Base-by-base conservation (phyloP, 2,888 invertebrate genomes). In the Caenorhabditis drosophilae region DNA sequence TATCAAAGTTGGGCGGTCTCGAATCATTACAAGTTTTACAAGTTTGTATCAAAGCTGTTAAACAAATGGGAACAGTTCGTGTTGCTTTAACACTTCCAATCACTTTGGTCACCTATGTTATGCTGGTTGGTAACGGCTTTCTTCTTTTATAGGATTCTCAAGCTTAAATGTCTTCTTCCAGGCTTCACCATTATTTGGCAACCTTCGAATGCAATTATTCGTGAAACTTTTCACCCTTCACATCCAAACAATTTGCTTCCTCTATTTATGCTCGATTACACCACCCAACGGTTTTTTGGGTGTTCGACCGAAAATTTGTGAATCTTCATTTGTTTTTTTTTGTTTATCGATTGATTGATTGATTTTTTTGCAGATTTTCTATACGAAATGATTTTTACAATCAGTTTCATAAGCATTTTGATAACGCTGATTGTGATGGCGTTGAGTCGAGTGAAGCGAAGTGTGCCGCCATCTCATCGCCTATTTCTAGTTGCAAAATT, bases 181-280 rank as follows among this genome's bases (percentile, higher is more conserved):
- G 58, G 75, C 73, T 2, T 75, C 81, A 3, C 81, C 81, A 20
- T 50, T 81, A 18, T 81, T 81, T 57, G 81, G 81, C 3, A 81
- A 81, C 44, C 67, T 81, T 12, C 62, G 70, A n/a, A 78, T 75
- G 0, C 81, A 81, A 53, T 61, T 76, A 22, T 76, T 68, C 31
- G 77, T 82, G 22, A 81, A 81, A 40, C 56, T 82, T 40, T 52
- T 79, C 45, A 74, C 74, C 7, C 67, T 81, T 6, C 54, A 63
- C 12, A 49, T 81, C 12, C 81, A 81, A 60, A 82, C 81, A 2
- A 46, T 82, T 44, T 81, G 81, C 51, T 81, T 81, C 64, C 62
- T 81, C 2, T 81, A 76, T 55, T 59, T 81, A 11, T 77, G 78
- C 57, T 77, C 76, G 1, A 79, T 80, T 16, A 81, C 81, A 9